Conservation (phyloP, 2,888 invertebrate genomes). For the Caenorhabditis doughertyi region DNA sequence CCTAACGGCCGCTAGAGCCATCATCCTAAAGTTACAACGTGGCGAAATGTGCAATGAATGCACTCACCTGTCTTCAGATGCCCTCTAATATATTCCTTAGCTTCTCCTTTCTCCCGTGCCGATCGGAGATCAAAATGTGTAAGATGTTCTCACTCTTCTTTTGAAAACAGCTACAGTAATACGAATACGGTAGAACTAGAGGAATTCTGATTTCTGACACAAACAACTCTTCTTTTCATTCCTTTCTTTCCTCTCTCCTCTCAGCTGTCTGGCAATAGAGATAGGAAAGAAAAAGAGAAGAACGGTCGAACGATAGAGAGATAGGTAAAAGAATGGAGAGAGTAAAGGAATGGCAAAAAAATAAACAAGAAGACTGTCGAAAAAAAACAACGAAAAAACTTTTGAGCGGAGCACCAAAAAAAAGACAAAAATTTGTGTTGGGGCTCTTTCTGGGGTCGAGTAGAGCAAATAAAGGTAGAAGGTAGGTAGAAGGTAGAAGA, state of each 20-base stretch:
- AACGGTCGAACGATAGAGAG: slow-evolving; percentile 32
- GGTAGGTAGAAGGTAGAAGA: background rate
- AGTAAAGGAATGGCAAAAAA: slow-evolving; percentile 32
- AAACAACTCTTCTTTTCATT: too few relatives aligned
- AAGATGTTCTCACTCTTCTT: too few relatives aligned
- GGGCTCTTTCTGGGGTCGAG: slow-evolving; percentile 34
- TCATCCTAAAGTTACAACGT: slow-evolving; percentile 46
- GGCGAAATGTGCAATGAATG: slow-evolving; percentile 15
- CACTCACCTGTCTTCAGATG: slow-evolving; percentile 28
- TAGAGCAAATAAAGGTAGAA: slow-evolving; percentile 45
- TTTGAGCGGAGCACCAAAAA: background rate
- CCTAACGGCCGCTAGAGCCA: background rate
- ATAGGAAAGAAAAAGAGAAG: slow-evolving; percentile 6
- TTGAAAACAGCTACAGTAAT: background rate
- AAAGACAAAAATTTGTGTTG: background rate
- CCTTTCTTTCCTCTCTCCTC: too few relatives aligned
- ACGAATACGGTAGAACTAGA: background rate
- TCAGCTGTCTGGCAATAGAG: background rate
- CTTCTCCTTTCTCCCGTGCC: background rate
- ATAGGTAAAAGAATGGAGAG: background rate
- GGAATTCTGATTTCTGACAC: slow-evolving; percentile 17
- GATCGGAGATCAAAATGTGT: slow-evolving; percentile 40
- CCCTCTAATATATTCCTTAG: background rate
- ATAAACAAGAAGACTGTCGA: slow-evolving; percentile 16
- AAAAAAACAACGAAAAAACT: slow-evolving; percentile 22